These are phyloP conservation scores for Pristionchus mayeri DNA, from an alignment of 2,888 invertebrate genomes.

Conservation along the genomic window DNA sequence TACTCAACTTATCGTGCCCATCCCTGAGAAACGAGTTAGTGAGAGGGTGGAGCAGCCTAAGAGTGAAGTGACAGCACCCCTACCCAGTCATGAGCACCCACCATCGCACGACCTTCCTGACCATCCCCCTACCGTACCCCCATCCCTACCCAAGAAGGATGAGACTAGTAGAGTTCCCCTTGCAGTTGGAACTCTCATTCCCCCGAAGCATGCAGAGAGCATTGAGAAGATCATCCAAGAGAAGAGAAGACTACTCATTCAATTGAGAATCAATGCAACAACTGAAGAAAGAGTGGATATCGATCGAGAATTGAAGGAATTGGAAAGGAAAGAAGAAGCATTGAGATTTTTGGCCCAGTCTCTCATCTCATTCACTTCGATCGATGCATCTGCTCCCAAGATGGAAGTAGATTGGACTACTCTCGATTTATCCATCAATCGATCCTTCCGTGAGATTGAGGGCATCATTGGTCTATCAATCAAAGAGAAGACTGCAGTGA, in stretches of 20 bases:
- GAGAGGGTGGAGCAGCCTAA: not conserved
- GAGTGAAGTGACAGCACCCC: conserved; percentile 35
- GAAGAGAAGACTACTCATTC: conserved; percentile 15
- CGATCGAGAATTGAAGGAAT: conserved; percentile 31
- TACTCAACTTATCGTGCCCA: conserved; percentile 1
- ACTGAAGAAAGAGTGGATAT: conserved; percentile 42
- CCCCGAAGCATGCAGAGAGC: conserved; percentile 24
- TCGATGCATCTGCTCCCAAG: conserved; percentile 9
- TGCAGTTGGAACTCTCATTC: not conserved
- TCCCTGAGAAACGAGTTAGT: conserved; percentile 20
- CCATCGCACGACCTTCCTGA: conserved; percentile 8
- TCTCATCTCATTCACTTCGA: not conserved
- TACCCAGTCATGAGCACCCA: not conserved
- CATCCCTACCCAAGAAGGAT: not conserved
- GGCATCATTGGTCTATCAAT: conserved; percentile 51
- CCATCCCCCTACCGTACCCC: not conserved
- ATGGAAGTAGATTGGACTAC: conserved; percentile 53
- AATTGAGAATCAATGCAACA: not conserved
- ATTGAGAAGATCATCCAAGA: conserved; percentile 36
- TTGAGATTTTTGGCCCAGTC: not conserved
- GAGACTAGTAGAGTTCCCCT: conserved; percentile 23
- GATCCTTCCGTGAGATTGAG: conserved; percentile 35
- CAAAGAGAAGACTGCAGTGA: conserved; percentile 47
- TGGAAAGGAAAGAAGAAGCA: conserved; percentile 30
- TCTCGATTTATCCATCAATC: conserved; percentile 56